Conservation (phyloP, 92 coral and sea anemone genomes). For the Bergia puertoricense region DNA sequence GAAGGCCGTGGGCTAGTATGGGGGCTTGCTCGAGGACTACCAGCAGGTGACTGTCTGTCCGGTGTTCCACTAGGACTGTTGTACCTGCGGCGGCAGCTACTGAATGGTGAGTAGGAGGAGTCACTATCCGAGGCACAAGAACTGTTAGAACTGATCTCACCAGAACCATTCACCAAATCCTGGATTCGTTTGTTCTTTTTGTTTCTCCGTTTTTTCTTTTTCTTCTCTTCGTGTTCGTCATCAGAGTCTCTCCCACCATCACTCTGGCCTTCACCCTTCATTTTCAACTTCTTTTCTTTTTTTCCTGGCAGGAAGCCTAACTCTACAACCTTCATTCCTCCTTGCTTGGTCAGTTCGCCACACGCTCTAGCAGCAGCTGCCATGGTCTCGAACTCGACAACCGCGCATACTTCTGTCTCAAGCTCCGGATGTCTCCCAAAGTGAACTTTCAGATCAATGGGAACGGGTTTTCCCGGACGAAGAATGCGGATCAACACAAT, state of each 20-base stretch:
- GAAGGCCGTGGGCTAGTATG: conserved; percentile 46
- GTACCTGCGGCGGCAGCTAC: conserved; percentile 84
- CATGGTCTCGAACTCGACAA: conserved; percentile 97
- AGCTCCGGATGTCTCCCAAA: conserved; percentile 81
- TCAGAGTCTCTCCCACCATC: conserved; percentile 85
- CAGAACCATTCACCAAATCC: conserved; percentile 72
- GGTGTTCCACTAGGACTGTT: conserved; percentile 63
- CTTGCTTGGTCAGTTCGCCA: conserved; percentile 83
- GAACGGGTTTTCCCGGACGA: conserved; percentile 90
- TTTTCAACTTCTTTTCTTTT: conserved; percentile 76
- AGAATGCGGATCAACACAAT: conserved; percentile 91
- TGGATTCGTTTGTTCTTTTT: conserved; percentile 80
- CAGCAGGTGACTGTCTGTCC: conserved; percentile 61
- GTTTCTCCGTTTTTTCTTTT: conserved; percentile 76
- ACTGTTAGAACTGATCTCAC: conserved; percentile 82
- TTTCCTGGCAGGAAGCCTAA: conserved; percentile 75
- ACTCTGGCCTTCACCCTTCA: conserved; percentile 70
- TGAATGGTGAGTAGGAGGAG: conserved; percentile 83
- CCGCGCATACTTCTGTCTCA: conserved; percentile 80
- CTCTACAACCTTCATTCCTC: conserved; percentile 91
- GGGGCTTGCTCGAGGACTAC: conserved; percentile 73
- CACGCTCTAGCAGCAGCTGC: conserved; percentile 99
- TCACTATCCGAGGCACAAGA: conserved; percentile 98
- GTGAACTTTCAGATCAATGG: conserved; percentile 77
- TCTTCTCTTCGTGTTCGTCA: conserved; percentile 82